phyloP scores from a whole-genome alignment of 2,888 invertebrate genomes.

The Dynastes hyllus region DNA sequence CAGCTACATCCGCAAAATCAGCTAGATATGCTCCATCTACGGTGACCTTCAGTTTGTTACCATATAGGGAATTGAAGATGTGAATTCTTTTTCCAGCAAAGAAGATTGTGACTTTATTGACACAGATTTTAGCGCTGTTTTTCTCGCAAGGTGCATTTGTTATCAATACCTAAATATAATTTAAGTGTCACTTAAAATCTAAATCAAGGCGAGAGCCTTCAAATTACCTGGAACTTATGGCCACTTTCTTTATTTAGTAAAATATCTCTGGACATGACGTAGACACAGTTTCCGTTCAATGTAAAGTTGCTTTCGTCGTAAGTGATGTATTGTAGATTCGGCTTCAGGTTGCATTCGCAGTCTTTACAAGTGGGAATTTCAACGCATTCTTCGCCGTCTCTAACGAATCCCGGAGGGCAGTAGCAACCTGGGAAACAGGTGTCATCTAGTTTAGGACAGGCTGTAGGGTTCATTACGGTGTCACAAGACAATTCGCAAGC shows the following conservation, averaged over 20 bases:
- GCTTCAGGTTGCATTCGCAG: constrained; percentile 82
- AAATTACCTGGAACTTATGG: constrained; percentile 70
- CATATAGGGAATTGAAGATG: constrained; percentile 61
- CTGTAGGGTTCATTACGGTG: constrained; percentile 73
- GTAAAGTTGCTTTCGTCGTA: constrained; percentile 88
- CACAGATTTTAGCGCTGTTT: constrained; percentile 76
- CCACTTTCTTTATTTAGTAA: constrained; percentile 71
- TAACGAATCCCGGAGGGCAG: constrained; percentile 84
- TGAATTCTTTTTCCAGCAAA: constrained; percentile 77
- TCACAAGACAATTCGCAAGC: constrained; percentile 87
- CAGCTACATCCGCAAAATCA: constrained; percentile 70
- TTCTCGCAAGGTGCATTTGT: constrained; percentile 82
- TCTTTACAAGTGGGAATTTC: constrained; percentile 83
- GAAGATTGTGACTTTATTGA: constrained; percentile 79
- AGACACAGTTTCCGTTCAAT: constrained; percentile 89
- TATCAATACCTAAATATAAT: constrained; percentile 75
- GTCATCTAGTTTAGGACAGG: constrained; percentile 78
- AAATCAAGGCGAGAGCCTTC: too few species aligned
- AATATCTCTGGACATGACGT: constrained; percentile 82
- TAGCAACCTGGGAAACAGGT: constrained; percentile 89
- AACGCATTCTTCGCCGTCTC: constrained; percentile 81
- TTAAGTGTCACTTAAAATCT: not conserved
- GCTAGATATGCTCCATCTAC: constrained; percentile 70
- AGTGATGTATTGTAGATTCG: constrained; percentile 86
- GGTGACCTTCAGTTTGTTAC: constrained; percentile 67